phyloP scores from a whole-genome alignment of 2,888 invertebrate genomes.

The Pristionchus entomophagus region DNA sequence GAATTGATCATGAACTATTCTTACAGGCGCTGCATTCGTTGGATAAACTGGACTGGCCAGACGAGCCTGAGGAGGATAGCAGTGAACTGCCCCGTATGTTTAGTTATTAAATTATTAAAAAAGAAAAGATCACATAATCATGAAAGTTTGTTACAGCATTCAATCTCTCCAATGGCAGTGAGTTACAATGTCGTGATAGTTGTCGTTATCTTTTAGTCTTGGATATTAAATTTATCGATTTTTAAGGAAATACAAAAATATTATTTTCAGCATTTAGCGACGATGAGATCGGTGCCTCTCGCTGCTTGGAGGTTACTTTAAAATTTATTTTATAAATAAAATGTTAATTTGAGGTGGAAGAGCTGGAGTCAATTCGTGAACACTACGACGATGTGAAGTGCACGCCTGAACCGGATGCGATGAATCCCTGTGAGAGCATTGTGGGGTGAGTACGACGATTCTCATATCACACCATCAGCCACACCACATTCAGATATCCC shows the following conservation, averaged over 20 bases:
- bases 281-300: constrained; percentile 12
- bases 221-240: neutral
- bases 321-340: neutral
- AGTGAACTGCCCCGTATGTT: constrained; percentile 1
- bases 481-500: constrained; percentile 57
- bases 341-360: constrained; percentile 33
- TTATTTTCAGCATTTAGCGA: constrained; percentile 38
- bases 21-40: neutral
- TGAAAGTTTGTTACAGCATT: neutral
- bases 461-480: neutral
- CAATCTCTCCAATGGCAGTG: neutral
- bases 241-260: neutral
- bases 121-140: neutral
- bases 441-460: constrained; percentile 81
- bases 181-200: neutral
- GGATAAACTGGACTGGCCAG: neutral
- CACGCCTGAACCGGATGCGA: constrained; percentile 84
- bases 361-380: constrained; percentile 3
- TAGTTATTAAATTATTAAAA: neutral
- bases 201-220: neutral
- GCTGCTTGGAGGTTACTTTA: constrained; percentile 8
- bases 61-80: constrained; percentile 14
- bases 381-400: constrained; percentile 68
- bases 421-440: constrained; percentile 92
- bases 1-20: neutral